phyloP scores from a whole-genome alignment of 2,797 vertebrate species.

The Eulemur mongoz region DNA sequence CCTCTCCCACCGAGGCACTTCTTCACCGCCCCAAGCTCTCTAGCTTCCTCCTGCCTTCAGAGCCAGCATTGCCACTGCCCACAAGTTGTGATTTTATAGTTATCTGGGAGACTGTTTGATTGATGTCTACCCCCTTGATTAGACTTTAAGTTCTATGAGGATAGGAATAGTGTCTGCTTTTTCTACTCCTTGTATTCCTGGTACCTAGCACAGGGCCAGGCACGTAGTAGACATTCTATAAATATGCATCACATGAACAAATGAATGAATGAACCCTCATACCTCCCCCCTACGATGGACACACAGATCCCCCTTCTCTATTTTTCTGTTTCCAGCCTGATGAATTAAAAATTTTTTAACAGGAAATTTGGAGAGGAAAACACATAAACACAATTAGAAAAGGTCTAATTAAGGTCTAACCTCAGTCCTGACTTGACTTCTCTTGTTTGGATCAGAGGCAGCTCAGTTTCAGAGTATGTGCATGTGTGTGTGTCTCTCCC shows the following conservation, averaged over 20 bases:
- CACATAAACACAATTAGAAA: not conserved
- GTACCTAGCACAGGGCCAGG: not conserved
- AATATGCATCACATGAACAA: not conserved
- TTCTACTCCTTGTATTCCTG: not conserved
- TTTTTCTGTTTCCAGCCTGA: not conserved
- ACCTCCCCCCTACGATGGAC: not conserved
- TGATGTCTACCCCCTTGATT: not conserved
- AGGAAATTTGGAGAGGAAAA: not conserved
- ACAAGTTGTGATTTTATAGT: not conserved
- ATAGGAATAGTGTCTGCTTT: not conserved
- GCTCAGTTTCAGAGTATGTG: not conserved
- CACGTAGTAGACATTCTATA: not conserved
- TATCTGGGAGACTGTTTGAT: not conserved
- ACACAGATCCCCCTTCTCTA: not conserved
- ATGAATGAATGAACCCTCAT: not conserved
- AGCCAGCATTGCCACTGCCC: not conserved
- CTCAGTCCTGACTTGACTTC: not conserved
- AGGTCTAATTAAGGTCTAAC: not conserved
- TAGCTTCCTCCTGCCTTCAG: not conserved
- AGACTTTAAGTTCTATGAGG: not conserved
- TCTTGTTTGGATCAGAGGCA: not conserved
- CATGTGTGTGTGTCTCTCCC: not conserved
- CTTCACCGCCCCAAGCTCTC: not conserved
- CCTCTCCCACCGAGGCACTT: not conserved
- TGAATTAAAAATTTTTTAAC: constrained; percentile 21